Evolutionary conservation across 2,888 invertebrate species (phyloP).

Genomic region (Aspidiotus rigidus): DNA sequence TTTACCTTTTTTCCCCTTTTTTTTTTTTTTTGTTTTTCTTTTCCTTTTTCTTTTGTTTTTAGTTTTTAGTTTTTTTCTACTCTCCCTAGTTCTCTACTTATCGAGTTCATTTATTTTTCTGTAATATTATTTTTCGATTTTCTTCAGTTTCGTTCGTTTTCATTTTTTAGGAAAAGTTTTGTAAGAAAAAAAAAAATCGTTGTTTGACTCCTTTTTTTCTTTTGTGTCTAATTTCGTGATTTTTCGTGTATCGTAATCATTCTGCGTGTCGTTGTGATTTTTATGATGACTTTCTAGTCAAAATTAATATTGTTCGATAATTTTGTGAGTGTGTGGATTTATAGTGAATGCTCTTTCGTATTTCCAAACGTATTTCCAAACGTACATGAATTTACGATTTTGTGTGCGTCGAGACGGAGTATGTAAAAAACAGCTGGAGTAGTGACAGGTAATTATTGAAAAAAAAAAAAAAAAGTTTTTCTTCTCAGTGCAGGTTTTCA

Average conservation of each 20-base stretch:
- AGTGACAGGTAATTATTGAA: too few species aligned
- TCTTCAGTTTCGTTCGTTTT: constrained; percentile 12
- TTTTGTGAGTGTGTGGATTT: too few species aligned
- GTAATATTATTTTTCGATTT: neutral
- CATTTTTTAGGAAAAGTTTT: neutral
- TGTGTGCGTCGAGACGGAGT: too few species aligned
- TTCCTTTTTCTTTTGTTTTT: constrained; percentile 6
- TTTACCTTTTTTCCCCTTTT: constrained; percentile 27
- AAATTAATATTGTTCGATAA: too few species aligned
- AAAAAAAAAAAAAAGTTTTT: too few species aligned
- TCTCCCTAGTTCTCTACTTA: neutral
- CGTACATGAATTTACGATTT: too few species aligned
- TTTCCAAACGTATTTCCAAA: too few species aligned
- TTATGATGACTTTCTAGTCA: too few species aligned
- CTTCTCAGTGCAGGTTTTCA: too few species aligned
- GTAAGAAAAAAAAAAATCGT: neutral
- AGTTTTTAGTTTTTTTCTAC: constrained; percentile 7
- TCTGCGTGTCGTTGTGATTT: constrained; percentile 5
- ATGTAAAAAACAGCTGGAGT: too few species aligned
- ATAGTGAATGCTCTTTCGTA: too few species aligned
- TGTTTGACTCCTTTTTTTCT: neutral
- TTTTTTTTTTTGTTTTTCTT: constrained; percentile 11
- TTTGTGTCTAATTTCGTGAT: neutral
- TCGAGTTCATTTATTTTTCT: constrained; percentile 7
- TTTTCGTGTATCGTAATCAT: neutral